Evolutionary conservation across 2,888 invertebrate genomes (phyloP), one percentile per base, ranked within the genome.

Genomic region (Tachystola acroxantha): DNA sequence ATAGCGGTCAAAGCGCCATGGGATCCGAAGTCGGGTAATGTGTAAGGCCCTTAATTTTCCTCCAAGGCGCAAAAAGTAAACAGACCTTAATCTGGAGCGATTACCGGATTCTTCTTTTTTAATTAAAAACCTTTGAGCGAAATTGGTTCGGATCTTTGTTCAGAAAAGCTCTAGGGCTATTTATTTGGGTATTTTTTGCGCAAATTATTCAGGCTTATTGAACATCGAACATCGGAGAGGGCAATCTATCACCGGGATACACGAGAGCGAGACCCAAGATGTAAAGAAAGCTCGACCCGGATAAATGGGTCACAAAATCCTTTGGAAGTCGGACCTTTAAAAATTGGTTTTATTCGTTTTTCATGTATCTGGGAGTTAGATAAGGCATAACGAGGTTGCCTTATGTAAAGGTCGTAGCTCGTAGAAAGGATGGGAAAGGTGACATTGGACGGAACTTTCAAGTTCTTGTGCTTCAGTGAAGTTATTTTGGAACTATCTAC

Each of bases 191-290:
- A 61, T 67, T 73, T 76, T 74, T 74, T 64, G 55, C 59, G 53
- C 62, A 68, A 75, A 73, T 76, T 76, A 74, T 77, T 71, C 70
- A 72, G 57, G 70, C 67, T 74, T 76, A 74, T 76, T 73, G 73
- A 70, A 64, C 71, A 64, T 68, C 60, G 62, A 64, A 68, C 57
- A 64, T 67, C 56, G 59, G 65, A 41, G 56, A 53, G 43, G 58
- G 64, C 64, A 65, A 77, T 78, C 72, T 75, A 77, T 77, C 74
- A 77, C 64, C 42, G 44, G 57, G 63, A 69, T 67, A 65, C 60
- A 60, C 57, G 60, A 46, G 16, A 16, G 16, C 6, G n/a, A 16
- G 61, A 56, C 52, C 32, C 33, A 16, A 31, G 32, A 32, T 57
- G 58, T 60, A 63, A 65, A 65, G 68, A 53, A 58, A 57, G 63